phyloP scores from a whole-genome alignment of 1,140 invertebrate genomes.

The Eurytemora carolleeae region DNA sequence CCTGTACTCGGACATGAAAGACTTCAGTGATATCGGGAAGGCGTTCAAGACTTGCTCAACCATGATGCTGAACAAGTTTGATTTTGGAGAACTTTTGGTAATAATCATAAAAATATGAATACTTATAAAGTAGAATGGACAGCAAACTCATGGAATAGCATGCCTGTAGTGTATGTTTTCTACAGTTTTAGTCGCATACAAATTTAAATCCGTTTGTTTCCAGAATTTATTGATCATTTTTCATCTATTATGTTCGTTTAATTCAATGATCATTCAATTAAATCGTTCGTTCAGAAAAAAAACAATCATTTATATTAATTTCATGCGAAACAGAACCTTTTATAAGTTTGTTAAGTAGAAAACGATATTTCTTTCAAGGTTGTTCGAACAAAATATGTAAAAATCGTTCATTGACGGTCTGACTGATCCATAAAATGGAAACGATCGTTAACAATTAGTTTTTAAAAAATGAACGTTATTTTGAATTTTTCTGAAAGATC shows the following conservation, averaged over 20 bases:
- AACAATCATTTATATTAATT: too few species aligned
- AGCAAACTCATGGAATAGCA: too few species aligned
- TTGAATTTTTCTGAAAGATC: not conserved
- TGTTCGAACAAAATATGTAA: not conserved
- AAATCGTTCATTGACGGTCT: not conserved
- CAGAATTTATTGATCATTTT: constrained; percentile 24
- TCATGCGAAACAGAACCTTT: too few species aligned
- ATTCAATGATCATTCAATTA: not conserved
- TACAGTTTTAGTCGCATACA: not conserved
- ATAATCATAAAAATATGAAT: too few species aligned
- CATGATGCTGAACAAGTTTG: constrained; percentile 29
- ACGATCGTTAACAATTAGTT: not conserved
- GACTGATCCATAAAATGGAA: not conserved
- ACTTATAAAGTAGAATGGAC: too few species aligned
- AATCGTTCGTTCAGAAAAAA: too few species aligned
- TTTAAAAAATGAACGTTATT: not conserved
- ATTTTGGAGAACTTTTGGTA: constrained; percentile 16
- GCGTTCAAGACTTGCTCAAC: constrained; percentile 31
- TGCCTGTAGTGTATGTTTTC: too few species aligned
- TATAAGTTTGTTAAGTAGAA: too few species aligned
- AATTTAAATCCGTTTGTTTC: constrained; percentile 14
- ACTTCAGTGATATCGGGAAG: constrained; percentile 28
- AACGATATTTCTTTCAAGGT: too few species aligned
- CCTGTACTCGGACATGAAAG: constrained; percentile 25
- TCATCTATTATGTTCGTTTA: not conserved